Conservation (phyloP, 2,888 invertebrate species). For the Leucania comma region DNA sequence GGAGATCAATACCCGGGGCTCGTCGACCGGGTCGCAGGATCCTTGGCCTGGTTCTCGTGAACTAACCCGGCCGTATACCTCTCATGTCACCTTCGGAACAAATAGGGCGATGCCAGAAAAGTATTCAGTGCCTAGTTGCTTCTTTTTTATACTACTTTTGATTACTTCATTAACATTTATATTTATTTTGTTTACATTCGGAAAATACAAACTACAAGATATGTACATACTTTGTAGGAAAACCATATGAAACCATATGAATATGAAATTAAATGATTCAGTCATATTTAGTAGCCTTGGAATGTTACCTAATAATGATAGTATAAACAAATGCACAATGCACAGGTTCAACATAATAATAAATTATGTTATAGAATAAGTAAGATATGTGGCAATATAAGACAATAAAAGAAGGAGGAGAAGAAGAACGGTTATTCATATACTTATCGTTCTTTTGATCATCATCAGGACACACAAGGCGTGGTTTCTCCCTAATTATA, state of each 20-base stretch:
- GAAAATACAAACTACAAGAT: constrained; percentile 47
- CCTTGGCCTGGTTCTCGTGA: constrained; percentile 81
- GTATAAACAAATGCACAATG: neutral
- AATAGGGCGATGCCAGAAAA: constrained; percentile 45
- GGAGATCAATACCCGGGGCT: constrained; percentile 78
- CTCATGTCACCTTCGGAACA: constrained; percentile 52
- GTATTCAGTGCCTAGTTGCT: neutral
- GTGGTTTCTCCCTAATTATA: constrained; percentile 6
- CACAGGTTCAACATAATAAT: neutral
- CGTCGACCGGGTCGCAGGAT: constrained; percentile 75
- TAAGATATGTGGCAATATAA: neutral
- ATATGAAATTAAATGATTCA: constrained; percentile 5
- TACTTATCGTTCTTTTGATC: neutral
- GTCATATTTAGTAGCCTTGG: neutral
- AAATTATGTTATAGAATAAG: neutral
- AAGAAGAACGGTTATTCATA: neutral
- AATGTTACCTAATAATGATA: neutral
- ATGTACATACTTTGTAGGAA: constrained; percentile 42
- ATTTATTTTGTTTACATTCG: constrained; percentile 20
- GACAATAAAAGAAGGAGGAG: neutral
- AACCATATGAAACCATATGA: too few species aligned
- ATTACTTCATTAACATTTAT: constrained; percentile 23
- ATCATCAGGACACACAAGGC: neutral
- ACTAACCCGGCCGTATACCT: constrained; percentile 57
- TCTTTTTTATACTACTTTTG: too few species aligned